A percentile compares a stretch with the other conserved stretches of the same genome.
Conservation (phyloP, 1,140 invertebrate genomes). For the Philotrypesis tridentata region DNA sequence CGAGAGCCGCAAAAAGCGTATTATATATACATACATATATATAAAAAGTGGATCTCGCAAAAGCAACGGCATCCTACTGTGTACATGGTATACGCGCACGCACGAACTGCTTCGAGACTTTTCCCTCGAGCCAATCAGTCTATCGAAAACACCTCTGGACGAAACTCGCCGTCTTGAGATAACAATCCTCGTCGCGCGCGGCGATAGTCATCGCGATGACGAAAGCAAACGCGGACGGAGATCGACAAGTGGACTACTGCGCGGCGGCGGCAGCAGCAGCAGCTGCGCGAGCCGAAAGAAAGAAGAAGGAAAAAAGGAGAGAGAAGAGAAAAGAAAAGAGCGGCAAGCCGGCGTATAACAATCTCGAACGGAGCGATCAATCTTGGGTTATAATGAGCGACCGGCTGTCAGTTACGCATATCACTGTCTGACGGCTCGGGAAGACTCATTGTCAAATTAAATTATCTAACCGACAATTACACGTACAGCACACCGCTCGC, state of each 20-base stretch:
- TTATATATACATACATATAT: no score
- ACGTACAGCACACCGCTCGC: no score
- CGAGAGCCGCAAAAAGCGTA: no score
- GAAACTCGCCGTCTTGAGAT: background rate
- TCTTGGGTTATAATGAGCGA: background rate
- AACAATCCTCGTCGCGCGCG: background rate
- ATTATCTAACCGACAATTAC: conserved; percentile 8
- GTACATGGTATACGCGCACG: no score
- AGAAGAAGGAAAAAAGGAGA: background rate
- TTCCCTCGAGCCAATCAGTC: background rate
- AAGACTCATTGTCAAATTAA: background rate
- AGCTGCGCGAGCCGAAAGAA: no score
- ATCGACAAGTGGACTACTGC: background rate
- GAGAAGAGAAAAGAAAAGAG: background rate
- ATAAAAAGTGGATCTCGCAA: no score
- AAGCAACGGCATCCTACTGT: no score
- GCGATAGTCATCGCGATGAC: background rate
- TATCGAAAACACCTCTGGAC: background rate
- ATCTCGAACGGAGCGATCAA: background rate
- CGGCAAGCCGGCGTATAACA: no score
- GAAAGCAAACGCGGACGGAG: background rate
- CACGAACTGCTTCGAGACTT: background rate
- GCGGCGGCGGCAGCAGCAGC: no score
- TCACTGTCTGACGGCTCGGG: background rate
- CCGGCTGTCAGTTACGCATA: background rate